Evolutionary conservation across 2,113 vertebrate genomes (phyloP), one percentile per base, ranked within the genome.

Genomic region (Ornithorhynchus anatinus): DNA sequence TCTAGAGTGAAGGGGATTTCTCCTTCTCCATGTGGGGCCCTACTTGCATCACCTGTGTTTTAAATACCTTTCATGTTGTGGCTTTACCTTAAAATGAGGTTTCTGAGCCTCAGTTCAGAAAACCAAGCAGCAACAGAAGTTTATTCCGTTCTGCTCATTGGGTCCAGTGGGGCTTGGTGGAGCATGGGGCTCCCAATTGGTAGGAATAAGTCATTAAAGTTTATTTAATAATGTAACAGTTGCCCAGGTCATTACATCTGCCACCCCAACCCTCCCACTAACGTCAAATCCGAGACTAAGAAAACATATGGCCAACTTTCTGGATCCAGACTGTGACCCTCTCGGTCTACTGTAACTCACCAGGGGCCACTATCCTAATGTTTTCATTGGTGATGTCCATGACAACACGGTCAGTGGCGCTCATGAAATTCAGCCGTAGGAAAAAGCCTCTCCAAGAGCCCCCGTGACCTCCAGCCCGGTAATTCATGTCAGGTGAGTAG

Each of bases 11-110:
- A 25, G 52, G 10, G 43, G 39, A 25, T 43, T 37, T 6, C 42
- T 61, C 51, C 31, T 12, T 4, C 25, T 15, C 51, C 64, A 32
- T 9, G 13, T 22, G 0, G 59, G 19, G 20, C 27, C 12, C 36
- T 73, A 10, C 54, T 63, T 25, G 69, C 68, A 60, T 17, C 37
- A 2, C 65, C 7, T 22, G 0, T 76, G 43, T 20, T 37, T 66
- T 71, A 79, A 71, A 47, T 23, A 69, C 65, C 47, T 29, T 39
- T 36, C 52, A n/a, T 68, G 71, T 74, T 74, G 45, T 37, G 44
- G 67, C 5, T 47, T 80, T 80, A 76, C 75, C 1, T 66, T 69
- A 25, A 22, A 62, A 31, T 39, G 2, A 4, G 62, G 29, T 57
- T 17, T 20, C 51, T 43, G 68, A 71, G 35, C 36, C 43, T 42